Evolutionary conservation across 2,888 invertebrate genomes (phyloP).

Genomic region (Automeris io): DNA sequence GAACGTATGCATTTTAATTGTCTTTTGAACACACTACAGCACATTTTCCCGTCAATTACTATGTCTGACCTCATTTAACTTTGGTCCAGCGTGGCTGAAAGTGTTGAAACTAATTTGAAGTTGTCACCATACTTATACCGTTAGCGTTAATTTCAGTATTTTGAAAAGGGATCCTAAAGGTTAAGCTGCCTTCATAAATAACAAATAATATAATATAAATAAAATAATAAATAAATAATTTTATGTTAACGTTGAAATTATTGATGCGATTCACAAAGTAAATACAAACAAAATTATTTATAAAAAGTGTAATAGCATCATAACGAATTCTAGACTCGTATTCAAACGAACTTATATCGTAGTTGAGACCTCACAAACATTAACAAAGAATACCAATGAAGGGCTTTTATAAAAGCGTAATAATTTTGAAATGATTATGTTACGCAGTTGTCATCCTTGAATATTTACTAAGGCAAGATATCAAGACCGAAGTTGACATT

Average conservation of each 20-base stretch:
- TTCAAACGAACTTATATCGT: not conserved
- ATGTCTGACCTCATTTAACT: constrained; percentile 22
- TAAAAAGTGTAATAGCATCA: not conserved
- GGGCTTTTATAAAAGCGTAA: constrained; percentile 1
- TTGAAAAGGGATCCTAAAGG: not conserved
- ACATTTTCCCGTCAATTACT: constrained; percentile 12
- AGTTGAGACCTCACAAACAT: constrained; percentile 13
- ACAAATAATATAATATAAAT: too few relatives aligned
- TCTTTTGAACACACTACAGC: constrained; percentile 7
- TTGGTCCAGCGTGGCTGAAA: constrained; percentile 13
- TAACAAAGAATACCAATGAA: constrained; percentile 12
- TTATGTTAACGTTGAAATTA: too few relatives aligned
- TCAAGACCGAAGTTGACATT: not conserved
- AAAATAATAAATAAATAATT: too few relatives aligned
- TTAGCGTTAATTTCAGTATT: constrained; percentile 10
- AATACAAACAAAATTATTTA: too few relatives aligned
- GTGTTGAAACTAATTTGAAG: constrained; percentile 26
- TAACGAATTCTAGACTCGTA: not conserved
- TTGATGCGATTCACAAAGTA: too few relatives aligned
- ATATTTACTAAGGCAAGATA: not conserved
- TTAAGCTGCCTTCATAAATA: not conserved
- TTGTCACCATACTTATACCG: constrained; percentile 19
- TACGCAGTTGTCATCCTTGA: not conserved
- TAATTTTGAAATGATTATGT: not conserved
- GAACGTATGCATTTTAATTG: not conserved